These are phyloP conservation scores for Helicolenus hilgendorfi DNA, from an alignment of 2,797 vertebrate genomes.

Conservation along the genomic window DNA sequence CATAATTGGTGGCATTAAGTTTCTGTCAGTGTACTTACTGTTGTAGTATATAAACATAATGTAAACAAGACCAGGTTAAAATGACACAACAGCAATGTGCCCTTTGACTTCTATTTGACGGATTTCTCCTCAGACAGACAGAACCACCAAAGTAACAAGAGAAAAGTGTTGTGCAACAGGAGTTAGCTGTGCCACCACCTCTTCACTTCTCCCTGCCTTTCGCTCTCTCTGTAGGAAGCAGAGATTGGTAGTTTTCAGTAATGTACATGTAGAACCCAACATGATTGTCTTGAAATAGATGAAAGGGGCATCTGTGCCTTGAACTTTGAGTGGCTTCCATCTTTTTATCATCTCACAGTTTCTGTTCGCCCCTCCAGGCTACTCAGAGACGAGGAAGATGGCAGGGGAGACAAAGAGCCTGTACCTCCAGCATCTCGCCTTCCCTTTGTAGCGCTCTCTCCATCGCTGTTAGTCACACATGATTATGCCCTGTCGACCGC, in stretches of 20 bases:
- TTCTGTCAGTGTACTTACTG: background rate
- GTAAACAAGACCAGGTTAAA: background rate
- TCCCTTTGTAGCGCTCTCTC: slow-evolving; percentile 83
- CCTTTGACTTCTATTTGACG: slow-evolving; percentile 19
- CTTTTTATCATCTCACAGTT: slow-evolving; percentile 84
- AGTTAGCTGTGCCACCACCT: slow-evolving; percentile 70
- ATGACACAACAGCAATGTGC: background rate
- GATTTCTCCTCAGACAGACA: background rate
- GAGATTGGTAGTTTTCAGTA: slow-evolving; percentile 80
- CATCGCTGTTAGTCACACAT: slow-evolving; percentile 86
- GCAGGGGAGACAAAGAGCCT: slow-evolving; percentile 84
- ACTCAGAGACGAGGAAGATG: slow-evolving; percentile 80
- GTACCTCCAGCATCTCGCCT: slow-evolving; percentile 77
- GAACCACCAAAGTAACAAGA: slow-evolving; percentile 6
- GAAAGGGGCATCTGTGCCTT: slow-evolving; percentile 89
- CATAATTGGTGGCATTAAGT: background rate
- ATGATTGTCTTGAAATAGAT: slow-evolving; percentile 90
- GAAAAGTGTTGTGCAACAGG: slow-evolving; percentile 47
- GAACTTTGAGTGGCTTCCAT: slow-evolving; percentile 89
- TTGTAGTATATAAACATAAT: background rate
- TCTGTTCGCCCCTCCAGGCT: slow-evolving; percentile 71
- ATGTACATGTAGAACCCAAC: slow-evolving; percentile 84
- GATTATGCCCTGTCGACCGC: slow-evolving; percentile 87
- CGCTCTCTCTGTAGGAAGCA: slow-evolving; percentile 35
- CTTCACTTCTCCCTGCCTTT: slow-evolving; percentile 55